These are phyloP conservation scores for Marasmarcha lunaedactyla DNA, from an alignment of 2,888 invertebrate species.

Conservation along the genomic window DNA sequence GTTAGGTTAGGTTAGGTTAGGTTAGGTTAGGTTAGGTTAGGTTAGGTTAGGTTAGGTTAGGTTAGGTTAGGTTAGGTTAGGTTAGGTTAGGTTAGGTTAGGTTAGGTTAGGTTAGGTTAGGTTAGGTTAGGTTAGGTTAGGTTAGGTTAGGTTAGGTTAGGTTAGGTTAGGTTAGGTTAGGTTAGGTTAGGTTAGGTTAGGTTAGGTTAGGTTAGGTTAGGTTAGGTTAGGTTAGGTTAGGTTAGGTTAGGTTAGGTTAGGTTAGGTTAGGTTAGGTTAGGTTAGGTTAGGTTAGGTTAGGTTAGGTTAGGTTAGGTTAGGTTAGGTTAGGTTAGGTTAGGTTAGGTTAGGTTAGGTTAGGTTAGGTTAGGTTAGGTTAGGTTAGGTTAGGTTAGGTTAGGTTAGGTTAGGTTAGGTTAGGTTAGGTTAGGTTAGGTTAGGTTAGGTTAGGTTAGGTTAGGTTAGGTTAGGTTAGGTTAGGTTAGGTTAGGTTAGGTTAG, in stretches of 20 bases:
- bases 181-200: conserved; percentile 16
- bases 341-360: conserved; percentile 18
- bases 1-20: conserved; percentile 22
- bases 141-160: conserved; percentile 20
- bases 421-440: conserved; percentile 12
- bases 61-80: conserved; percentile 21
- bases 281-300: conserved; percentile 15
- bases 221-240: conserved; percentile 16
- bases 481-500: conserved; percentile 17
- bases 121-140: conserved; percentile 18
- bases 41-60: conserved; percentile 5
- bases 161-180: conserved; percentile 17
- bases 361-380: conserved; percentile 16
- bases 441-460: conserved; percentile 16
- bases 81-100: conserved; percentile 18
- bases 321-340: conserved; percentile 18
- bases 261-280: conserved; percentile 18
- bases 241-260: conserved; percentile 16
- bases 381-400: conserved; percentile 14
- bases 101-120: conserved; percentile 19
- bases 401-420: conserved; percentile 5
- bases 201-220: conserved; percentile 15
- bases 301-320: conserved; percentile 19
- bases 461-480: conserved; percentile 18
- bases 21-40: conserved; percentile 21